phyloP scores from a whole-genome alignment of 1,140 invertebrate species.

The Caenorhabditis tropicalis region DNA sequence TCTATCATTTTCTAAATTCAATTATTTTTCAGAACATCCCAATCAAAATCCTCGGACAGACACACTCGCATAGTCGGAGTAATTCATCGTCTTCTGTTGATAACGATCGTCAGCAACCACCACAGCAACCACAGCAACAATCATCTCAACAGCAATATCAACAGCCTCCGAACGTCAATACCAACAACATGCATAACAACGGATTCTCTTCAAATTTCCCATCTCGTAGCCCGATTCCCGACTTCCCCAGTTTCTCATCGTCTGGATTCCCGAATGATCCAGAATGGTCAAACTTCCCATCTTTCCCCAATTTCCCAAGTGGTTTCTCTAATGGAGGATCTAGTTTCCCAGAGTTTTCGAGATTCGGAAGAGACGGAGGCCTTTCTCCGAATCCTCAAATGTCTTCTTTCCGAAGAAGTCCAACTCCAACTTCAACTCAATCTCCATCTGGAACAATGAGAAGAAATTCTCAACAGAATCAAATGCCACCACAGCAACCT shows the following conservation, averaged over 20 bases:
- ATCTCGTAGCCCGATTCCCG: conserved; percentile 14
- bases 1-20: neutral
- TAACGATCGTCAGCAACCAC: neutral
- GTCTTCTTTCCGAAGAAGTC: neutral
- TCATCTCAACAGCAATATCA: neutral
- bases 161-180: neutral
- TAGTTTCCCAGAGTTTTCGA: neutral
- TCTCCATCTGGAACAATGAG: neutral
- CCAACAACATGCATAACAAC: conserved; percentile 37
- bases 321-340: neutral
- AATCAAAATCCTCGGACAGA: conserved; percentile 27
- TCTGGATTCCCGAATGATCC: conserved; percentile 6
- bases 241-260: neutral
- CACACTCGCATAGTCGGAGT: conserved; percentile 7
- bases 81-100: conserved; percentile 19
- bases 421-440: conserved; percentile 2
- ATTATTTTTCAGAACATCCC: conserved; percentile 6
- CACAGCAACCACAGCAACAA: neutral
- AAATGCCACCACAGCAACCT: neutral
- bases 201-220: conserved; percentile 18
- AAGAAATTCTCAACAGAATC: neutral
- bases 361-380: conserved; percentile 21
- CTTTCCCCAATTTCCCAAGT: conserved; percentile 10
- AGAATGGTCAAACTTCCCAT: conserved; percentile 15
- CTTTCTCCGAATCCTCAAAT: conserved; percentile 5